Evolutionary conservation across 30 jellyfish, hydroid and myxozoan genomes (phyloP).

Genomic region (Cassiopea xamachana): DNA sequence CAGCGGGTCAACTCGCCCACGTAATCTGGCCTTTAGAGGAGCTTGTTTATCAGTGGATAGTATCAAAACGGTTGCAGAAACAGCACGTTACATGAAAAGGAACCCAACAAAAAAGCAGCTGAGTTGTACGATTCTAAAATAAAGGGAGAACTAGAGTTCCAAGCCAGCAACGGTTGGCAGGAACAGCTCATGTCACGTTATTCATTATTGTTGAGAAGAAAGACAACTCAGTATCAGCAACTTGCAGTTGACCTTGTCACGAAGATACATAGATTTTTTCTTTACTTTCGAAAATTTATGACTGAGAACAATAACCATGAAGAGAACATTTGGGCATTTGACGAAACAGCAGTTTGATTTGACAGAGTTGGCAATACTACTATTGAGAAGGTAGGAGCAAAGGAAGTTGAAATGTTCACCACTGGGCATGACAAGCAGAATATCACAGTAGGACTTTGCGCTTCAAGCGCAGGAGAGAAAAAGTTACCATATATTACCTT

Average conservation of each 20-base stretch:
- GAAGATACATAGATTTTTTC: neutral
- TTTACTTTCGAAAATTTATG: neutral
- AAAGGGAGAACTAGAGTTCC: conserved; percentile 1
- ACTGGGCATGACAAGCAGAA: neutral
- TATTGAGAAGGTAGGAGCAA: neutral
- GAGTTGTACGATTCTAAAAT: neutral
- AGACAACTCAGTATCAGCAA: neutral
- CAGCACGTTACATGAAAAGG: neutral
- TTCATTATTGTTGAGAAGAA: neutral
- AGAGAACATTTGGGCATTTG: conserved; percentile 1
- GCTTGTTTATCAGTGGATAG: conserved; percentile 10
- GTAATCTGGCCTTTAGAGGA: neutral
- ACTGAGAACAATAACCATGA: neutral
- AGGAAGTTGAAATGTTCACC: neutral
- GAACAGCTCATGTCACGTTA: neutral
- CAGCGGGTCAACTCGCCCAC: too few relatives aligned
- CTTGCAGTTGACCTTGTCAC: neutral
- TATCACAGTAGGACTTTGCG: neutral
- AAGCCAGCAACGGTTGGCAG: neutral
- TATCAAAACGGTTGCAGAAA: neutral
- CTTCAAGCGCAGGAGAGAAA: neutral
- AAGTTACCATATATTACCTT: neutral
- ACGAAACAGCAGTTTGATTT: conserved; percentile 14
- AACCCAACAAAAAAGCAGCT: neutral
- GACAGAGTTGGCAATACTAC: neutral